Evolutionary conservation across 1,140 invertebrate species (phyloP).

Genomic region (Musca vetustissima): DNA sequence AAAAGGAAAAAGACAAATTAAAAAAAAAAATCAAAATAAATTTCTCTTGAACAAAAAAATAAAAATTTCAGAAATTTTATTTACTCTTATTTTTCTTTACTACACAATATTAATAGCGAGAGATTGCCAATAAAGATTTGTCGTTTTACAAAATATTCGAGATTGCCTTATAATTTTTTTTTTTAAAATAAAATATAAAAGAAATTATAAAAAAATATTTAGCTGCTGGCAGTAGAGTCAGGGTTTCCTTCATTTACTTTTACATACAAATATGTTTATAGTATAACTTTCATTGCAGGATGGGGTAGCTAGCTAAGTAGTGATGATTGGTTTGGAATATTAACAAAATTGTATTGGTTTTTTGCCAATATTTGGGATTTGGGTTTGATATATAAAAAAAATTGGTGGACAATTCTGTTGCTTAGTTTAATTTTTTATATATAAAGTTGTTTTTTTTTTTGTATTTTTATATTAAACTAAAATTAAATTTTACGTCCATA

Average conservation of each 20-base stretch:
- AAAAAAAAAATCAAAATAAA: too few species aligned
- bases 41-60: background rate
- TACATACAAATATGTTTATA: background rate
- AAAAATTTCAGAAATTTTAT: background rate
- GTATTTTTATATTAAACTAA: conserved; percentile 24
- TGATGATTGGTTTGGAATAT: conserved; percentile 17
- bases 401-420: conserved; percentile 1
- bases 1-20: too few species aligned
- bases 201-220: background rate
- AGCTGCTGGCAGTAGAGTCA: conserved; percentile 18
- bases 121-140: conserved; percentile 11
- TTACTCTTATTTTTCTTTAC: too few species aligned
- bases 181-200: background rate
- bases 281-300: too few species aligned
- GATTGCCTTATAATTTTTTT: background rate
- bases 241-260: too few species aligned
- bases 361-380: background rate
- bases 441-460: too few species aligned
- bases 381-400: too few species aligned
- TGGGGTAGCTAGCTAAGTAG: too few species aligned
- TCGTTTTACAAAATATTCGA: conserved; percentile 7
- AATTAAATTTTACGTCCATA: conserved; percentile 75
- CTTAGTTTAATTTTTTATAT: background rate
- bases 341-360: too few species aligned
- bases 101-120: too few species aligned